Evolutionary conservation across 2,113 vertebrate genomes (phyloP), one percentile per base, ranked within the genome.

Genomic region (Synchiropus splendidus): DNA sequence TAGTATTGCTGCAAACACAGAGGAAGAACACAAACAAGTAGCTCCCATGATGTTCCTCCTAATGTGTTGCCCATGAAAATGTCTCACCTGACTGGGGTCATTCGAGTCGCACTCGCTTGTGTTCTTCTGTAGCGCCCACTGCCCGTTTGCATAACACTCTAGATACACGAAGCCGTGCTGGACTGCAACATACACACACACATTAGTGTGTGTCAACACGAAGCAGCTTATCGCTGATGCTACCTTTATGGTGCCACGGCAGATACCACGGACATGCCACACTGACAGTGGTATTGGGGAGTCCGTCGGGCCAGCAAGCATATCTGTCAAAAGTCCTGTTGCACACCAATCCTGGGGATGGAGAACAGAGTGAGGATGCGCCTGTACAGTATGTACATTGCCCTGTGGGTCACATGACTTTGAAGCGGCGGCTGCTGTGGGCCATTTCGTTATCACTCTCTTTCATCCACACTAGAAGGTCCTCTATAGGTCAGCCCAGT

Each of bases 181-280:
- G 64, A 98, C 94, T 97, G 64, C 27, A n/a, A 45, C 33, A 45
- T 11, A 47, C 31, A 41, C n/a, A 43, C 36, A 46, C 18, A 36
- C 17, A 54, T 11, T 14, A 13, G 15, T 13, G 16, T 36, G 8
- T 6, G 2, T 9, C 9, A 15, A 16, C 36, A 37, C 16, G 21
- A 27, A 27, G 21, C 21, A 27, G 21, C 21, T 4, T 27, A 4
- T 5, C 21, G 21, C 4, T 8, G 21, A 5, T 8, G 21, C 42
- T 64, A 96, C 93, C 93, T 67, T 88, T 58, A 32, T 79, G 70
- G 65, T 89, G 66, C 90, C 91, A 92, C 11, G 92, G 92, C 18
- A 97, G 85, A 63, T 92, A 97, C 91, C 89, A 92, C 3, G 93
- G 93, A 55, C 93, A 97, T 45, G 86, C 73, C 52, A 95, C 88